Base-by-base conservation (phyloP, 2,113 vertebrate species). In the Blennius ocellaris region DNA sequence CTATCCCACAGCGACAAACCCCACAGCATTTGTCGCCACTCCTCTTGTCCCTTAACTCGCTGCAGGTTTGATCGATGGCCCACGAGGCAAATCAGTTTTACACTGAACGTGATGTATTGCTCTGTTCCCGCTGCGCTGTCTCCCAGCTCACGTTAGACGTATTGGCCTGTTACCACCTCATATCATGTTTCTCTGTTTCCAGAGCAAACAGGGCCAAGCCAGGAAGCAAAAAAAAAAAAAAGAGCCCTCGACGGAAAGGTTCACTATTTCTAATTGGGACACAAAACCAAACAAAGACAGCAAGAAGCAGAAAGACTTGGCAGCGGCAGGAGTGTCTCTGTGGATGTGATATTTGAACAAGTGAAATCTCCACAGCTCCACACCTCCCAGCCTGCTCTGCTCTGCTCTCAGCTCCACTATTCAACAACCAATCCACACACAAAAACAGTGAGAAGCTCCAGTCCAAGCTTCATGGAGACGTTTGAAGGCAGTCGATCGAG, bases 291-390 rank as follows among this genome's bases (percentile, higher is more conserved):
- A 44, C 39, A 39, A 60, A 56, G 70, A 74, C 59, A 44, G 30
- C 48, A 14, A 14, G 49, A 65, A 15, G 48, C 48, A 14, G 39
- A 66, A 67, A 53, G 37, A 58, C 56, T 53, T 3, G 37, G 5
- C 55, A 50, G 41, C 21, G 12, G 14, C 38, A 38, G 16, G 59
- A 57, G 11, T 44, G 9, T 68, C 30, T 57, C 40, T 62, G 44
- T 47, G 54, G 60, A 15, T 60, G 39, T 57, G 8, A 56, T 61
- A 58, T 64, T 39, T 30, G 4, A 68, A 69, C 70, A 83, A 43
- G 64, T 38, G 12, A 52, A 61, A 62, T 72, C 57, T 76, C 71
- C 63, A 76, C 79, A 68, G 62, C 63, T 80, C 48, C 73, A 72
- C 74, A 75, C 66, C 59, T 40, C 50, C 53, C 5, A 75, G 52